A percentile compares a stretch with the other conserved stretches of the same genome.
These are phyloP conservation scores for Melanotaenia maccullochi DNA, from an alignment of 2,797 vertebrate genomes.

Conservation along the genomic window DNA sequence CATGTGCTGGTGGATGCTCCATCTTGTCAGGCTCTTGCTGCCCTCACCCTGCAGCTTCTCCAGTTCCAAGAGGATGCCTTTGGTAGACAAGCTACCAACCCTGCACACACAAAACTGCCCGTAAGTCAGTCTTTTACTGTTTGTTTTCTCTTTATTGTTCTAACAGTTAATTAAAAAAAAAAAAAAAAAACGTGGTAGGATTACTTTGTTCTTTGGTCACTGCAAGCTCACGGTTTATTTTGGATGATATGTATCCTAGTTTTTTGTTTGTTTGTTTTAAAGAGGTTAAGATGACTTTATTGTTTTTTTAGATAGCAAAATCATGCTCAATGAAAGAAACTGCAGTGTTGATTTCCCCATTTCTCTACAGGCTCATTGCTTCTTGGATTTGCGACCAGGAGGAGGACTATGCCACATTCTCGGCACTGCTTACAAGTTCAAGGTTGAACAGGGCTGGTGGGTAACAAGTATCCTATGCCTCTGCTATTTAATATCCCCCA, in stretches of 20 bases:
- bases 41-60: conserved; percentile 92
- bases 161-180: background rate
- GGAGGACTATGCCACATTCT: conserved; percentile 96
- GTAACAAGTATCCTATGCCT: conserved; percentile 48
- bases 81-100: conserved; percentile 89
- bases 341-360: background rate
- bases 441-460: conserved; percentile 97
- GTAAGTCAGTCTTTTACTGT: conserved; percentile 80
- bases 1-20: conserved; percentile 93
- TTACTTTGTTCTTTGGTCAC: background rate
- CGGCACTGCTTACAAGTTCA: conserved; percentile 96
- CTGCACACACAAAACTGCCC: conserved; percentile 93
- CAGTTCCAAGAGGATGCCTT: conserved; percentile 98
- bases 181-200: background rate
- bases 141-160: conserved; percentile 32
- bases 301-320: background rate
- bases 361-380: conserved; percentile 89
- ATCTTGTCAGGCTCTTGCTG: conserved; percentile 91
- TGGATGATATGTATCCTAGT: background rate
- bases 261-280: background rate
- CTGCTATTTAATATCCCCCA: background rate
- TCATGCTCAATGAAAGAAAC: background rate
- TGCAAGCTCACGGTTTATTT: background rate
- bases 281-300: background rate
- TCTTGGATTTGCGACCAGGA: conserved; percentile 93